Evolutionary conservation across 2,113 vertebrate species (phyloP).

Genomic region (Lepisosteus osseus): DNA sequence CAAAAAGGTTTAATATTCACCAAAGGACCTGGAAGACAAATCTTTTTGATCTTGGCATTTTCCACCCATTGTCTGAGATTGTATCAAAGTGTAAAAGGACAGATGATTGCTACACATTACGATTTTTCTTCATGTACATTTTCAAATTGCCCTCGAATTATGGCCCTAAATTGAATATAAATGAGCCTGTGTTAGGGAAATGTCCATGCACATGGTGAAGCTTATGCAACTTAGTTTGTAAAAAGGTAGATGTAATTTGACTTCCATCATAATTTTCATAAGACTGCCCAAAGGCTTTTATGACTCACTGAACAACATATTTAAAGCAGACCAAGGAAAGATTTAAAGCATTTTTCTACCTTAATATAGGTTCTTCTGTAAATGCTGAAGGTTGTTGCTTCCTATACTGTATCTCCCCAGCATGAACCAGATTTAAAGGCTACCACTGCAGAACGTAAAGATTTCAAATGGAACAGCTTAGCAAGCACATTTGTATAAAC

Average conservation of each 20-base stretch:
- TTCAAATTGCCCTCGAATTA: slow-evolving; percentile 13
- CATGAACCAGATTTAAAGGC: not conserved
- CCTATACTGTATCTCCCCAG: not conserved
- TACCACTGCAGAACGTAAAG: not conserved
- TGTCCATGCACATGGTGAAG: not conserved
- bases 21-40: not conserved
- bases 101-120: slow-evolving; percentile 7
- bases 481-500: not conserved
- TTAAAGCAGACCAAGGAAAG: slow-evolving; percentile 4
- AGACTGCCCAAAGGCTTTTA: not conserved
- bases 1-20: not conserved
- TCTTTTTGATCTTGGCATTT: not conserved
- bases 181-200: not conserved
- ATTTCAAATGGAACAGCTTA: not conserved
- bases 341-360: slow-evolving; percentile 2
- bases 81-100: slow-evolving; percentile 1
- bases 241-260: slow-evolving; percentile 10
- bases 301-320: slow-evolving; percentile 4
- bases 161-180: slow-evolving; percentile 6
- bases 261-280: slow-evolving; percentile 12
- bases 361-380: slow-evolving; percentile 8
- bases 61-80: not conserved
- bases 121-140: slow-evolving; percentile 14
- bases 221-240: not conserved
- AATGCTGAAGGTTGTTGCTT: slow-evolving; percentile 5